Evolutionary conservation across 1,140 invertebrate species (phyloP).

Genomic region (Latrodectus geometricus): DNA sequence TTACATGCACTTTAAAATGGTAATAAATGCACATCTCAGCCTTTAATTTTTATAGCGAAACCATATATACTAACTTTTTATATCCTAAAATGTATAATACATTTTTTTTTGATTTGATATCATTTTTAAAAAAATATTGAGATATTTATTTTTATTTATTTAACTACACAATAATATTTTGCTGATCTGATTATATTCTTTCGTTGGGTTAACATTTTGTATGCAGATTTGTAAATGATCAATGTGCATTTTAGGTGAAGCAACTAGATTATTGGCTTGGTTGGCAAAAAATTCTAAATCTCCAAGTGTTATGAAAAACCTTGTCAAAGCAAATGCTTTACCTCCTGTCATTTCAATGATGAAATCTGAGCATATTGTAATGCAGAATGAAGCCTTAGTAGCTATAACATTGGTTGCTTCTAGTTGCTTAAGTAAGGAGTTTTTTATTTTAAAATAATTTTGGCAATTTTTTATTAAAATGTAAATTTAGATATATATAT

Average conservation of each 20-base stretch:
- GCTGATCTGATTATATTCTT: too few species aligned
- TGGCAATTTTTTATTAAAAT: background rate
- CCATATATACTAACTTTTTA: too few species aligned
- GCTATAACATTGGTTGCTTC: slow-evolving; percentile 68
- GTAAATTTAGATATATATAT: background rate
- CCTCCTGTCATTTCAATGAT: slow-evolving; percentile 83
- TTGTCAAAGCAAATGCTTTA: slow-evolving; percentile 78
- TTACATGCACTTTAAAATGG: too few species aligned
- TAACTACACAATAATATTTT: too few species aligned
- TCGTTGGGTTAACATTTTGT: too few species aligned
- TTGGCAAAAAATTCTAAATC: slow-evolving; percentile 80
- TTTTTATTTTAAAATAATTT: background rate
- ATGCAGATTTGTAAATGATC: too few species aligned
- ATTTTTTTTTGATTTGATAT: too few species aligned
- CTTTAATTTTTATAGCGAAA: too few species aligned
- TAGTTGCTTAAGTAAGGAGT: slow-evolving; percentile 33
- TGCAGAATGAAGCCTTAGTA: slow-evolving; percentile 87
- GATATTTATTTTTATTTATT: too few species aligned
- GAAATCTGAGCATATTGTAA: slow-evolving; percentile 81
- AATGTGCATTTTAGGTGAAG: slow-evolving; percentile 75
- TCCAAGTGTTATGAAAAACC: slow-evolving; percentile 74
- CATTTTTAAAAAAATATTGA: too few species aligned
- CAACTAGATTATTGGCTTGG: slow-evolving; percentile 84
- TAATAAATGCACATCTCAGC: too few species aligned
- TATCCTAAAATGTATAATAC: too few species aligned